A percentile compares a stretch with the other conserved stretches of the same genome.
These are phyloP conservation scores for Orycteropus afer DNA, from an alignment of 2,113 vertebrate genomes.

Conservation along the genomic window DNA sequence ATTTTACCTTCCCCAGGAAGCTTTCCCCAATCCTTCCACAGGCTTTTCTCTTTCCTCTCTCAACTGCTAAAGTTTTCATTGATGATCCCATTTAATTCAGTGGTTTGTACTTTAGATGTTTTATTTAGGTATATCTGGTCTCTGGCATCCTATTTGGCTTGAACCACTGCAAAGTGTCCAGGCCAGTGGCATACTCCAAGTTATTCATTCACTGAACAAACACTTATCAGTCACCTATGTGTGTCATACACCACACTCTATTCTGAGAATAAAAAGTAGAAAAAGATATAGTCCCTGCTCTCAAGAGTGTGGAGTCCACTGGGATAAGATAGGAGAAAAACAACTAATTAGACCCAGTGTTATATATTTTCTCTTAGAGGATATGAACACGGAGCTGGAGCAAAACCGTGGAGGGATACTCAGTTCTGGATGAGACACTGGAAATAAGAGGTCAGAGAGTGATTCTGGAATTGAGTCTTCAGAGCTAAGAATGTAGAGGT, in stretches of 20 bases:
- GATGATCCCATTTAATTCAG: not conserved
- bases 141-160: not conserved
- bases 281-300: not conserved
- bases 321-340: not conserved
- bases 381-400: not conserved
- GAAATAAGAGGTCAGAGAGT: not conserved
- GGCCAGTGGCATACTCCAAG: not conserved
- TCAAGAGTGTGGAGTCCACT: not conserved
- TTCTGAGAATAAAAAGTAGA: not conserved
- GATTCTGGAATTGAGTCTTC: not conserved
- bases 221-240: not conserved
- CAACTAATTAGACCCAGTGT: accelerated
- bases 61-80: not conserved
- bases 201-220: not conserved
- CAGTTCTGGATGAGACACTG: not conserved
- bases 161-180: not conserved
- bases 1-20: not conserved
- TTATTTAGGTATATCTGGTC: not conserved
- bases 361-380: not conserved
- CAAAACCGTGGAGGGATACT: not conserved
- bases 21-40: not conserved
- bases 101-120: not conserved
- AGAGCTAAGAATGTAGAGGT: not conserved
- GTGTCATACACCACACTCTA: not conserved
- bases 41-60: not conserved